Conservation (phyloP, 2,113 vertebrate genomes). For the Jacana jacana region DNA sequence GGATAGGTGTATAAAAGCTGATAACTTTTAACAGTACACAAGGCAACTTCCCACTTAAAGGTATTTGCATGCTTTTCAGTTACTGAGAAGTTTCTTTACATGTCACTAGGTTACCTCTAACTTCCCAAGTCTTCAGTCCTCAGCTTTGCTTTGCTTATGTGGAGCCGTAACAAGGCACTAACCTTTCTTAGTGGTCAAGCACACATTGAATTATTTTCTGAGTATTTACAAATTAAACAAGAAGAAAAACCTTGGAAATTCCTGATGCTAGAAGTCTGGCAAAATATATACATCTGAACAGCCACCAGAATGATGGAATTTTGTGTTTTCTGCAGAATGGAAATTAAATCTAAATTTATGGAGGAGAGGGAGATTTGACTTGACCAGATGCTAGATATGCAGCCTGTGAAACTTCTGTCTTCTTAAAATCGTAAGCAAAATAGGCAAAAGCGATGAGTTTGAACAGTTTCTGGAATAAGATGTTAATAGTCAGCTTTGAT, state of each 20-base stretch:
- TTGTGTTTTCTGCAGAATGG: constrained; percentile 27
- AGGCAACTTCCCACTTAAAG: background rate
- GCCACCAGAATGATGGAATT: background rate
- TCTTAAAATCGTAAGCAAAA: constrained; percentile 54
- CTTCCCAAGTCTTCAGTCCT: background rate
- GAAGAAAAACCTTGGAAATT: background rate
- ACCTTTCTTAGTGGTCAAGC: background rate
- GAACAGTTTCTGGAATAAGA: constrained; percentile 47
- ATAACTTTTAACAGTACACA: background rate
- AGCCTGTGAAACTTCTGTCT: constrained; percentile 57
- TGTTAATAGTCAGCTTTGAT: constrained; percentile 56
- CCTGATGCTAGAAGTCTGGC: background rate
- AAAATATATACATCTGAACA: background rate
- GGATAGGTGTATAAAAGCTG: background rate
- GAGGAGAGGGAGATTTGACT: constrained; percentile 46
- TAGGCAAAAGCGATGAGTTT: constrained; percentile 26
- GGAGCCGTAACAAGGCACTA: background rate
- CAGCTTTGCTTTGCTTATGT: background rate
- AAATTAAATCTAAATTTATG: constrained; percentile 53
- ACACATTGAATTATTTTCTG: background rate
- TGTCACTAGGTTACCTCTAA: background rate
- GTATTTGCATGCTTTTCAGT: background rate
- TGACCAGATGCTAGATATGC: constrained; percentile 55
- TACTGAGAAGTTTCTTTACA: background rate
- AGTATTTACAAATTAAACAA: background rate